Base-by-base conservation (phyloP, 2,888 invertebrate genomes). In the Aromia moschata region DNA sequence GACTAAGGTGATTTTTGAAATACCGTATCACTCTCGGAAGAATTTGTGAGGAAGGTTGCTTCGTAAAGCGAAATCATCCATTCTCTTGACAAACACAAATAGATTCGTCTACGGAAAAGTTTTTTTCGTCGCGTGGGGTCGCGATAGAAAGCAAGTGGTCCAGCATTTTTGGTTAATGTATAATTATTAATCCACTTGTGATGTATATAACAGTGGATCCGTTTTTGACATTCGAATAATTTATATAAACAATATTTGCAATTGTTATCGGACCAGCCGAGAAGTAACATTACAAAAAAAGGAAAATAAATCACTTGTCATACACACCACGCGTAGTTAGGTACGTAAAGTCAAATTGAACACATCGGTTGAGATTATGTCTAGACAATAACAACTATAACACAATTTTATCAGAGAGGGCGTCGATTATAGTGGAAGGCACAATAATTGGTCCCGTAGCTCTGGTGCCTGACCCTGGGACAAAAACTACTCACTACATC, bases 301-400 rank as follows among this genome's bases (percentile, higher is more conserved):
- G 56, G 20, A 47, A 45, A 63, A 67, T 57, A 58, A 63, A 67
- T 67, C 71, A 70, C 72, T 69, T 73, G 76, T 78, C 72, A 77
- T 77, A 77, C 74, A 77, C 77, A 79, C 74, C 77, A 78, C 77
- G 72, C 72, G 74, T 69, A 76, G 77, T 70, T 77, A 79, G 78
- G 78, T 79, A 79, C 78, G 74, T 72, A 72, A 74, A 77, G 74
- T 77, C 76, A 74, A 72, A 75, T 76, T 80, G 80, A 80, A 80
- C 80, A 80, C 80, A 74, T 75, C 75, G 79, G 80, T 77, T 77
- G 77, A 77, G 68, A 74, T 74, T 74, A 72, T 68, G 67, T 67
- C 67, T 70, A 67, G 60, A 60, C 58, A 69, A 67, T 70, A 73
- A 67, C 73, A 74, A 72, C 74, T n/a, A n/a, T n/a, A 76, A 74